Conservation (phyloP, 2,797 vertebrate genomes). For the Triplophysa bombifrons region DNA sequence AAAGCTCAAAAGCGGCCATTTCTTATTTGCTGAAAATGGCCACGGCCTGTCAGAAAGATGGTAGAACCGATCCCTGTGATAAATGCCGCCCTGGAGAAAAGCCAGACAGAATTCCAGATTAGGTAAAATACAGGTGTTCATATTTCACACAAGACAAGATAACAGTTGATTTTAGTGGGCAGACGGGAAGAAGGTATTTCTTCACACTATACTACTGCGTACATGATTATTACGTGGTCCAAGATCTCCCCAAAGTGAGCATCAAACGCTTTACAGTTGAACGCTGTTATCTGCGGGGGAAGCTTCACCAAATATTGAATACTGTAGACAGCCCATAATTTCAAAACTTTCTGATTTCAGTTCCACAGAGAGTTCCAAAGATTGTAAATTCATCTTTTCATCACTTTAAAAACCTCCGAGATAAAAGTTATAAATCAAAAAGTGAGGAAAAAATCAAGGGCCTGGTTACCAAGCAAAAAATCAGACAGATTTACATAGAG, state of each 20-base stretch:
- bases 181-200: constrained; percentile 20
- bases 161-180: constrained; percentile 16
- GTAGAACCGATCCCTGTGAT: constrained; percentile 14
- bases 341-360: not conserved
- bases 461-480: constrained; percentile 63
- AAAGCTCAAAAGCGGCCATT: constrained; percentile 21
- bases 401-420: constrained; percentile 32
- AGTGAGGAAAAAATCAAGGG: constrained; percentile 5
- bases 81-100: constrained; percentile 10
- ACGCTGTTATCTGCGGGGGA: constrained; percentile 2
- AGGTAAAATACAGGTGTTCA: constrained; percentile 32
- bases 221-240: constrained; percentile 24
- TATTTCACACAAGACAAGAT: constrained; percentile 28
- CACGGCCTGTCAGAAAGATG: constrained; percentile 6
- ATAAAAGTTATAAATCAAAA: constrained; percentile 36
- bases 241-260: constrained; percentile 15
- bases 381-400: not conserved
- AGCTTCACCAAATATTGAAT: constrained; percentile 1
- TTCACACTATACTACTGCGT: not conserved
- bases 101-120: not conserved
- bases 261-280: constrained; percentile 17
- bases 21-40: constrained; percentile 28
- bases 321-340: not conserved
- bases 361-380: constrained; percentile 1
- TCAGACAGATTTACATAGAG: constrained; percentile 58